Conservation (phyloP, 2,113 vertebrate species). For the Catharus minimus region DNA sequence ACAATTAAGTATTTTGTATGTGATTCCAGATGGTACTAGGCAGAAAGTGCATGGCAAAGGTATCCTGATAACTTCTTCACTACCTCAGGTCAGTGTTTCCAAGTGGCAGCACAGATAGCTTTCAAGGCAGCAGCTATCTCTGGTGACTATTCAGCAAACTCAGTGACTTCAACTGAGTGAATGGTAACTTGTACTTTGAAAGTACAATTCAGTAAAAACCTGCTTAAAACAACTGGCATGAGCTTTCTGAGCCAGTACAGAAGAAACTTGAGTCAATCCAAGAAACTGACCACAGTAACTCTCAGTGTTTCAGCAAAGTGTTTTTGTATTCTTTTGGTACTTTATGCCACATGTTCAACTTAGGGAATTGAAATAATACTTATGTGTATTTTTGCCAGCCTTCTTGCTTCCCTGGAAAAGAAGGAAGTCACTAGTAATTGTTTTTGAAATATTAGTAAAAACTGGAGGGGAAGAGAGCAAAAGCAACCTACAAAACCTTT, state of each 20-base stretch:
- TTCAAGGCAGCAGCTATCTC: not conserved
- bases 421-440: not conserved
- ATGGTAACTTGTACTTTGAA: not conserved
- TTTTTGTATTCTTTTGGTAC: not conserved
- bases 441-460: not conserved
- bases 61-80: not conserved
- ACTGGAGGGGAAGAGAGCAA: rapidly evolving
- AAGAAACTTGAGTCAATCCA: not conserved
- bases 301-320: not conserved
- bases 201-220: not conserved
- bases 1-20: not conserved
- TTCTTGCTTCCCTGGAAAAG: not conserved
- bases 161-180: not conserved
- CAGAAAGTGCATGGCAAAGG: not conserved
- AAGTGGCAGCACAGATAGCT: not conserved
- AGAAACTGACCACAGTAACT: not conserved
- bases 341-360: not conserved
- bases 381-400: not conserved
- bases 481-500: not conserved
- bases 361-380: not conserved
- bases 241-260: not conserved
- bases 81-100: not conserved
- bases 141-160: not conserved
- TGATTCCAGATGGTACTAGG: not conserved
- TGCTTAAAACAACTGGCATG: not conserved